These are phyloP conservation scores for Plectrocnemia conspersa DNA, from an alignment of 1,140 invertebrate species.

Conservation along the genomic window DNA sequence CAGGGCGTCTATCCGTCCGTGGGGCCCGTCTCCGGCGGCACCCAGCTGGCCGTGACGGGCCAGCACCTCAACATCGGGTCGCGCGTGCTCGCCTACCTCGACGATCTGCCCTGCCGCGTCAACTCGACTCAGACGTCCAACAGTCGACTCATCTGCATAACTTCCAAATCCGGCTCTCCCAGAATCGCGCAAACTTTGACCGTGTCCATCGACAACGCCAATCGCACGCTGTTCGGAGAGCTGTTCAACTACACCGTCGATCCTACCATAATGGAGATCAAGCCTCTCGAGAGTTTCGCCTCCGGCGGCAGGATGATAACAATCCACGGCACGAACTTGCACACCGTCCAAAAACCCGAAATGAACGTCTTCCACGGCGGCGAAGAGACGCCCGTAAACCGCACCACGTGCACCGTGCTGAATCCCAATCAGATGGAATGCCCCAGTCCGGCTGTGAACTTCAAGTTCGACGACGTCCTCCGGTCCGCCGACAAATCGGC, in stretches of 20 bases:
- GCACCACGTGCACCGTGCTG: slow-evolving; percentile 77
- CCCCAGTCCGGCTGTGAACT: slow-evolving; percentile 79
- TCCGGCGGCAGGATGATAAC: slow-evolving; percentile 91
- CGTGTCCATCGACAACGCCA: slow-evolving; percentile 55
- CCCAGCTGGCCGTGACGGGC: slow-evolving; percentile 84
- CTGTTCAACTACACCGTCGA: slow-evolving; percentile 88
- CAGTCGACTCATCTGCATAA: slow-evolving; percentile 80
- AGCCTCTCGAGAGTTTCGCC: slow-evolving; percentile 79
- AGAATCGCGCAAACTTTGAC: slow-evolving; percentile 47
- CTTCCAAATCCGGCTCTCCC: slow-evolving; percentile 57
- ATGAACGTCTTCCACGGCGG: slow-evolving; percentile 76
- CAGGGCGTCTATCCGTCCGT: slow-evolving; percentile 75
- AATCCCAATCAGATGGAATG: slow-evolving; percentile 92
- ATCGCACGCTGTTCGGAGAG: slow-evolving; percentile 76
- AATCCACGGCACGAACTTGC: slow-evolving; percentile 86
- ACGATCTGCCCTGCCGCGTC: slow-evolving; percentile 83
- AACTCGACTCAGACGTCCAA: slow-evolving; percentile 87
- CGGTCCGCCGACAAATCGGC: slow-evolving; percentile 38
- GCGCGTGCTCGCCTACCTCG: slow-evolving; percentile 78
- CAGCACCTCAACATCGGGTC: slow-evolving; percentile 92
- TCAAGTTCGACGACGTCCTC: slow-evolving; percentile 52
- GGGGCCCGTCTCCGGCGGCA: slow-evolving; percentile 92
- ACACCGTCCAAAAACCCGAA: slow-evolving; percentile 86
- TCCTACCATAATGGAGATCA: slow-evolving; percentile 90
- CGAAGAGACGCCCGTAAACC: slow-evolving; percentile 67